Percentiles rank a stretch among this genome's conserved stretches.
Evolutionary conservation across 2,797 vertebrate species (phyloP).

Genomic region (Artibeus jamaicensis): DNA sequence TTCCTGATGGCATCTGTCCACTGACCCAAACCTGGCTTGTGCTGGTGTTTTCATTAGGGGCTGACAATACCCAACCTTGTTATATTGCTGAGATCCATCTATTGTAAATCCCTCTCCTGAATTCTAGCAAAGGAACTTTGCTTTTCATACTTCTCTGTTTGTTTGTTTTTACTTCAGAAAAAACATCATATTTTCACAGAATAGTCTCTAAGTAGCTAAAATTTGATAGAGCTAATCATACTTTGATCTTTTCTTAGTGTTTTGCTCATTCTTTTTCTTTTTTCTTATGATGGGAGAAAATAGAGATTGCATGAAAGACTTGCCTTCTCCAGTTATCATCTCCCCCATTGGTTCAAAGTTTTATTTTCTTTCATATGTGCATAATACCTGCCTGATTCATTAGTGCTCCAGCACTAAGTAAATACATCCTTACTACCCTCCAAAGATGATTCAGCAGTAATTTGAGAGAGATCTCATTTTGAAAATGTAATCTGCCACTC

Average conservation of each 20-base stretch:
- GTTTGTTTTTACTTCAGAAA: neutral
- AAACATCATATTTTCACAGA: neutral
- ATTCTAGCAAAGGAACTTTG: neutral
- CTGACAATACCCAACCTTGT: neutral
- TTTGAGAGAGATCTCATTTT: neutral
- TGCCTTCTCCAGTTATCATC: neutral
- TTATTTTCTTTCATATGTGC: neutral
- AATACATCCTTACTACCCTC: neutral
- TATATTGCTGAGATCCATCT: neutral
- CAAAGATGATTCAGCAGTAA: neutral
- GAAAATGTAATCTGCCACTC: neutral
- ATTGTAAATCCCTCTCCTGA: neutral
- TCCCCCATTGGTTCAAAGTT: neutral
- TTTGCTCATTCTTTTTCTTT: neutral
- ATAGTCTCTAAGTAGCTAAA: neutral
- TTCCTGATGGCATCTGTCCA: neutral
- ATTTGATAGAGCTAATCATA: neutral
- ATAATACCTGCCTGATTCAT: neutral
- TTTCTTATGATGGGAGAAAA: constrained; percentile 11
- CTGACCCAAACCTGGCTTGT: neutral
- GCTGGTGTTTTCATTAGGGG: neutral
- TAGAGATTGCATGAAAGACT: neutral
- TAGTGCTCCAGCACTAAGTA: neutral
- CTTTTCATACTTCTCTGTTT: neutral
- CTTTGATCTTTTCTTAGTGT: neutral